Evolutionary conservation across 2,888 invertebrate genomes (phyloP).

Genomic region (Microctonus aethiopoides): DNA sequence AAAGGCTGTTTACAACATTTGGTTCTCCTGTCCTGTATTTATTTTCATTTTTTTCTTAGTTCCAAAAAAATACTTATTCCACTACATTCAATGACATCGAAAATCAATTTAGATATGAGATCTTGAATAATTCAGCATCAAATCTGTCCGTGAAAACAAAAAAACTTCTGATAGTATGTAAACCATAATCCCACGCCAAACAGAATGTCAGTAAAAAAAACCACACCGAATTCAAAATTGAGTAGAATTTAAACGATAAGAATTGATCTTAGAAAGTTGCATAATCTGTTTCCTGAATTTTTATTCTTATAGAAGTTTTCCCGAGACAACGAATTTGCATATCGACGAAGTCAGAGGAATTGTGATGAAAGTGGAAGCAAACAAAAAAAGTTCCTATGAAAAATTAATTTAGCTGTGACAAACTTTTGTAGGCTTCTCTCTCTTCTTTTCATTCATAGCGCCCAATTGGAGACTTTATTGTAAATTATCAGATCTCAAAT

Average conservation of each 20-base stretch:
- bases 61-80: not conserved
- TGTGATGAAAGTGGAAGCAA: not conserved
- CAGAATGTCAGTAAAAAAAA: not conserved
- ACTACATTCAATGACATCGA: not conserved
- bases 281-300: constrained; percentile 21
- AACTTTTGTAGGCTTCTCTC: constrained; percentile 17
- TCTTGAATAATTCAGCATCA: not conserved
- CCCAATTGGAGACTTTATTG: constrained; percentile 9
- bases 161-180: not conserved
- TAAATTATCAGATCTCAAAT: constrained; percentile 15
- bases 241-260: constrained; percentile 18
- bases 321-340: constrained; percentile 8
- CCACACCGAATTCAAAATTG: constrained; percentile 7
- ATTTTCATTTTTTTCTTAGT: constrained; percentile 4
- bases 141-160: not conserved
- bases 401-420: not conserved
- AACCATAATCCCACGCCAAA: not conserved
- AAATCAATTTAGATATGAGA: not conserved
- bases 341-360: constrained; percentile 2
- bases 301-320: constrained; percentile 5
- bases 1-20: not conserved
- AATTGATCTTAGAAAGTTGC: constrained; percentile 1
- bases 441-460: not conserved
- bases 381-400: constrained; percentile 22
- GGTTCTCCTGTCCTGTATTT: too few species aligned